Conservation (phyloP, 1,140 invertebrate genomes). For the Leptoteleia sp. region DNA sequence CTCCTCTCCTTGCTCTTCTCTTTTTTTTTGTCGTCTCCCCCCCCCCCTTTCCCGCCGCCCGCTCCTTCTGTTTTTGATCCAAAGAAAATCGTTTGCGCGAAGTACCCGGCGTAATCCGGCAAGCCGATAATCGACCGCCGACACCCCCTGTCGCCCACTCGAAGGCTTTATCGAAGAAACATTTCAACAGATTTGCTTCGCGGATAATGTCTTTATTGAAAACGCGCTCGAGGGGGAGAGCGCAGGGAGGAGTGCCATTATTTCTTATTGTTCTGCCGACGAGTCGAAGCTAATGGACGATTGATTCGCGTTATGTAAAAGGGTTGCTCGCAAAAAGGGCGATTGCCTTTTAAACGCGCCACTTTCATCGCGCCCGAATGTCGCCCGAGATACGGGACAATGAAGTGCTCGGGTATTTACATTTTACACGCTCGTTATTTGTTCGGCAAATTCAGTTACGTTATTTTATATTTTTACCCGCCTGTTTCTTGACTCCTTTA, state of each 20-base stretch:
- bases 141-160: constrained; percentile 53
- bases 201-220: constrained; percentile 79
- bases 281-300: constrained; percentile 68
- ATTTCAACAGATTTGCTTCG: constrained; percentile 75
- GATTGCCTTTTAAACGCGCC: constrained; percentile 56
- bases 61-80: constrained; percentile 51
- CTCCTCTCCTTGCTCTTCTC: too few species aligned
- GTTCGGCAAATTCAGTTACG: constrained; percentile 1
- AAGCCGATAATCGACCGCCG: constrained; percentile 75
- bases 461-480: too few species aligned
- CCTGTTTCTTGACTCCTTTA: neutral
- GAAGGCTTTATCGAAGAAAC: constrained; percentile 65
- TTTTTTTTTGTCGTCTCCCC: too few species aligned
- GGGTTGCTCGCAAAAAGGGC: constrained; percentile 63
- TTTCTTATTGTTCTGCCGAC: constrained; percentile 69
- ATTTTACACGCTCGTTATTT: constrained; percentile 26
- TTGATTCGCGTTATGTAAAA: constrained; percentile 69
- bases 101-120: constrained; percentile 74
- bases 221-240: constrained; percentile 65
- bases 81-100: constrained; percentile 77
- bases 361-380: constrained; percentile 51
- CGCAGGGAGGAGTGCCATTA: constrained; percentile 67
- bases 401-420: constrained; percentile 52
- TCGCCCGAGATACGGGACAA: constrained; percentile 54
- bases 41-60: too few species aligned